Evolutionary conservation across 2,888 invertebrate genomes (phyloP), one percentile per base, ranked within the genome.

Genomic region (Drosophila pullipes): DNA sequence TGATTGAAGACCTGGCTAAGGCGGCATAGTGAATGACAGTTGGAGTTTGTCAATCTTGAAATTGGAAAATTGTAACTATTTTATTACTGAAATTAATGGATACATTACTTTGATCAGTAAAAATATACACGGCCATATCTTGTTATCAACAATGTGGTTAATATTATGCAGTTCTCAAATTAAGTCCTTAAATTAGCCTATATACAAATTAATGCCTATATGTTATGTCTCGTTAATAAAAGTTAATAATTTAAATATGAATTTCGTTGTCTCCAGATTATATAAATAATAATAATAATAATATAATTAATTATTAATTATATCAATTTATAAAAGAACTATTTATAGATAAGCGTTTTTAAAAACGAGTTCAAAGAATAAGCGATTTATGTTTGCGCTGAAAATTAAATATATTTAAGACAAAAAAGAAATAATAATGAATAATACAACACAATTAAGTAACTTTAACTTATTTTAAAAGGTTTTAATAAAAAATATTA

Each of bases 1-100:
- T 78, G 79, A 75, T 74, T 78, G 55, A 78, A 73, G 65, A 58
- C 65, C 9, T 64, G 64, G 18, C 28, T 1, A 10, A 16, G 1
- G 18, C 25, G 47, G 30, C 35, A 41, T n/a, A 35, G 1, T 4
- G 13, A 33, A 18, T 50, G 25, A 28, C 16, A 1, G 4, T 6
- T 35, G 0, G 2, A 35, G 44, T 28, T 63, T 44, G 33, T 16
- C 13, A 33, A 28, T 33, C 39, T 1, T 33, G 9, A 41, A 44
- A 41, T 31, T 31, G 16, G 30, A n/a, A 13, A n/a, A 28, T 18
- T 18, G 50, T 50, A 10, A 50, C 50, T 5, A 18, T 50, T 11
- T 50, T 30, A 18, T 11, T 6, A 18, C 28, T 18, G 0, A 18
- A 13, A 25, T 9, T 16, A 47, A 16, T 16, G 2, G 16, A 25